Evolutionary conservation across 2,797 vertebrate species (phyloP), one percentile per base, ranked within the genome.

Genomic region (Enteromius fasciolatus): DNA sequence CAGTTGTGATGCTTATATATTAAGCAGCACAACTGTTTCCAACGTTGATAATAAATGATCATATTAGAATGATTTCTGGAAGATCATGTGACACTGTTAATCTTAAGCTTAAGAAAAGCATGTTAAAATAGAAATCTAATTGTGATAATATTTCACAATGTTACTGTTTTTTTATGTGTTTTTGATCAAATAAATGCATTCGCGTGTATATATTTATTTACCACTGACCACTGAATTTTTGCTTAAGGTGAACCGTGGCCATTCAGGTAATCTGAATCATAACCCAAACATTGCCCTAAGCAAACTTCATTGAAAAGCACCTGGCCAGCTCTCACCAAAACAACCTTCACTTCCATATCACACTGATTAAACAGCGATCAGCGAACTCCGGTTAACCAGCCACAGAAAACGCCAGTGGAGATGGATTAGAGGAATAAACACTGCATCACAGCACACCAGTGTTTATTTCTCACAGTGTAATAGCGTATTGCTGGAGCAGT

Each of bases 241-340:
- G 57, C 66, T 82, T 67, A n/a, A 18, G 36, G 54, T 77, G 57
- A 81, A 74, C 64, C 36, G 14, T 54, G 59, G 36, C 31, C 82
- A 5, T 69, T 85, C 75, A 83, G 76, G 52, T 81, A 57, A 81
- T 70, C 54, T 67, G 25, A 78, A 85, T 81, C 69, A 83, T 78
- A 63, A 59, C 72, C 64, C 81, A 50, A 78, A 80, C 69, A 61
- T 75, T 76, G 20, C 75, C 73, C 20, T 9, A 67, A 78, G 74
- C 79, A 83, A 80, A 54, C n/a, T 50, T 78, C 33, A 23, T 64
- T 41, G 70, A 31, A 33, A 25, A 72, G 82, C 86, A 79, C 77
- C 81, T 81, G 82, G 23, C 31, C 25, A 78, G 17, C 46, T 76
- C 81, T 78, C 78, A 73, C 25, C 61, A 75, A 39, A 70, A 25